Base-by-base conservation (phyloP, 2,113 vertebrate genomes). In the Epinephelus fuscoguttatus region DNA sequence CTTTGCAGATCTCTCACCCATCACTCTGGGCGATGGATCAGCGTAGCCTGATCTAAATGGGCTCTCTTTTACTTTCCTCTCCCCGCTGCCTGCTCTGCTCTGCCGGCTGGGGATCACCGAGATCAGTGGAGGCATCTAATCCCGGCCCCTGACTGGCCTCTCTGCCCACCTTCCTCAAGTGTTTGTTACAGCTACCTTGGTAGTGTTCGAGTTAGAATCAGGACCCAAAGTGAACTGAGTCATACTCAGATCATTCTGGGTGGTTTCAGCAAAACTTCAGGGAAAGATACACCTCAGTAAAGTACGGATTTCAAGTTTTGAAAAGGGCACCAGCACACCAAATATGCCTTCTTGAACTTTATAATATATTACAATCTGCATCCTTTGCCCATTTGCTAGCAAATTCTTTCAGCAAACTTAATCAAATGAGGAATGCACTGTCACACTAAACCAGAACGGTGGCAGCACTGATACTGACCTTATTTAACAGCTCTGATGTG, bases 1-100 rank as follows among this genome's bases (percentile, higher is more conserved):
- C 72, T 81, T 66, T 68, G 68, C 84, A 80, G 76, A 72, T 85
- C 80, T 85, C 81, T 86, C 60, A 63, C 33, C 83, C 76, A 61
- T 92, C 88, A 84, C 64, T 91, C 76, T 62, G 70, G 80, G 74
- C 62, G 47, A 85, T 71, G 71, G 89, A 86, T 89, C 84, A 77
- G 78, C 55, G 40, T 37, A 52, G 70, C 40, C 70, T 40, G 56
- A 84, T 89, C 82, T 88, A 87, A 92, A 89, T 77, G 60, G 78
- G 75, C 70, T 88, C 60, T 66, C 70, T 68, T 61, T 73, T 52
- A 27, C 71, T 75, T 79, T 74, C n/a, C 63, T 49, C 75, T 78
- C 70, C 60, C 59, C 7, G 30, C 40, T 4, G 57, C 4, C 42
- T 17, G 66, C 64, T 73, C 49, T 49, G 47, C 47, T 15, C 42